Base-by-base conservation (phyloP, 2,888 invertebrate genomes). In the Trichogramma dendrolimi region DNA sequence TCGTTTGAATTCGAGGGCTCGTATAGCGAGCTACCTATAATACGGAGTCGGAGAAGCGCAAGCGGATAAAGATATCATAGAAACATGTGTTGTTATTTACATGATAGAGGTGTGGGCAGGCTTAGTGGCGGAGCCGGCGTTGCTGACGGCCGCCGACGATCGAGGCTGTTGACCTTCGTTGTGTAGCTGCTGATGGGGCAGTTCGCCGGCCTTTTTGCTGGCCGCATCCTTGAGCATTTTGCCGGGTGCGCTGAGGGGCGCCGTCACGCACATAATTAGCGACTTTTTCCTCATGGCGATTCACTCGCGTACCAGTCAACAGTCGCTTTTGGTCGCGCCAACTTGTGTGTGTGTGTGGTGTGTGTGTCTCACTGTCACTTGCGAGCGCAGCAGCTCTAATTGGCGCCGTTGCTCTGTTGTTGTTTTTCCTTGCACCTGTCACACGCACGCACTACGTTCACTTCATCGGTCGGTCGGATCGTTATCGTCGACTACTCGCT, bases 21-120 rank as follows among this genome's bases (percentile, higher is more conserved):
- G 27, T 27, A 27, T 27, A 27, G 27, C 27, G 27, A 27, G 27
- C 27, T 27, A 27, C 27, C 3, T 27, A 27, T 27, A 46, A 46
- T 8, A 46, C 46, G n/a, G 40, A 51, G 27, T 5, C 7, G 27
- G 27, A 50, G 11, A 51, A 39, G n/a, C 8, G 10, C 27, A 53
- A 7, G n/a, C 5, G 14, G 6, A 27, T 5, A 49, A 11, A 54
- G 4, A 11, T 4, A 49, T 42, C 39, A 52, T 8, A 51, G 47
- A 11, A 44, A 38, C 7, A 39, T 14, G 39, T 6, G 14, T 39
- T 14, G 50, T 42, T 74, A 77, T 73, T 77, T 75, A 77, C 77
- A 76, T 75, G 76, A 77, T 74, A 69, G 77, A 77, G 66, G 77
- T 77, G 69, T 77, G 77, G 60, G 72, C 75, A 10, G 77, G 75